Percentiles rank a stretch among this genome's conserved stretches.
Evolutionary conservation across 2,113 vertebrate species (phyloP).

Genomic region (Ceyx margarethae): DNA sequence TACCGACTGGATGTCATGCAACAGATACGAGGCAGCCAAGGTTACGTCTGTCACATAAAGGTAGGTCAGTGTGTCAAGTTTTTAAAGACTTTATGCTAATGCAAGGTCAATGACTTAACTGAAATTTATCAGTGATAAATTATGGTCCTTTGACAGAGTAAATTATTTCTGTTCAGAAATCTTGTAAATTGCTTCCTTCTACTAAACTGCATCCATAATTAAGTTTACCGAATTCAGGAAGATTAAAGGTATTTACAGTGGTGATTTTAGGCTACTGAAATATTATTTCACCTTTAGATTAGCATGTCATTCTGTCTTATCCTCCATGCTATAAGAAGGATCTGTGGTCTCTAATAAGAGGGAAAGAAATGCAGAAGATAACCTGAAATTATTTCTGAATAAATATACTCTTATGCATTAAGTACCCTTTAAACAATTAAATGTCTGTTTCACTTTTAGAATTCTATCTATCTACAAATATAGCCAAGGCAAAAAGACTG

Average conservation of each 20-base stretch:
- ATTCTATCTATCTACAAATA: conserved; percentile 28
- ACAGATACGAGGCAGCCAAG: conserved; percentile 76
- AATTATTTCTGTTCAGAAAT: background rate
- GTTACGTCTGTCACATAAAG: conserved; percentile 84
- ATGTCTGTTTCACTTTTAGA: conserved; percentile 36
- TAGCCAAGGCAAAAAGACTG: conserved; percentile 25
- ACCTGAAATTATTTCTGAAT: conserved; percentile 15
- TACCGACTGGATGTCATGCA: conserved; percentile 48
- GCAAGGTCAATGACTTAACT: background rate
- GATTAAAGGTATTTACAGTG: background rate
- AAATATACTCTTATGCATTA: background rate
- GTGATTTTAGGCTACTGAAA: background rate
- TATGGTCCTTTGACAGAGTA: background rate
- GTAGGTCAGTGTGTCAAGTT: conserved; percentile 74
- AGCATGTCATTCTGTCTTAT: background rate
- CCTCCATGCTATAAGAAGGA: background rate
- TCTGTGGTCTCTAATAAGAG: conserved; percentile 2
- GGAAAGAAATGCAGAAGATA: conserved; percentile 3
- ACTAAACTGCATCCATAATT: background rate
- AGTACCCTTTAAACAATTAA: conserved; percentile 38
- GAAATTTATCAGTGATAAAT: background rate
- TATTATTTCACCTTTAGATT: background rate
- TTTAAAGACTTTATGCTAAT: conserved; percentile 19
- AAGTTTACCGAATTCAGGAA: background rate
- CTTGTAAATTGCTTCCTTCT: background rate